Base-by-base conservation (phyloP, 92 coral and sea anemone species). In the Heteractis magnifica region DNA sequence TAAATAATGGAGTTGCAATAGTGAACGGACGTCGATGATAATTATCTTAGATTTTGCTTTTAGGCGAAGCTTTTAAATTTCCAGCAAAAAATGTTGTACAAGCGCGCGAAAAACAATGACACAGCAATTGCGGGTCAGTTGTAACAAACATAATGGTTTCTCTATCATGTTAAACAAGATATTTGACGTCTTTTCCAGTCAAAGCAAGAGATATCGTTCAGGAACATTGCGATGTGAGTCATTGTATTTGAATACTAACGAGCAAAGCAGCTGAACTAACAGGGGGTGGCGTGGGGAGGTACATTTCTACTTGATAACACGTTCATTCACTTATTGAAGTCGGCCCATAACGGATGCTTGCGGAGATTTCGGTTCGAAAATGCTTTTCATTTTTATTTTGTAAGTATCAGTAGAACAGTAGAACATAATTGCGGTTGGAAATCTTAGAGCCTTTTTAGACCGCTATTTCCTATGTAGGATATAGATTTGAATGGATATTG, bases 201-300 rank as follows among this genome's bases (percentile, higher is more conserved):
- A 26, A 68, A 68, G 15, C 49, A 68, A 20, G 49, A 68, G 9
- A 26, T 64, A 18, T 20, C 23, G 16, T 53, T 7, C 0, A 53
- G 12, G 18, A 68, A 20, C 23, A 68, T 6, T 62, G 12, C 7
- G 49, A 3, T 13, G 73, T 68, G 23, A 68, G 23, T 68, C 44
- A 68, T 8, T 68, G 73, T 5, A 68, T 68, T 68, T 23, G 44
- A 68, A 68, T 68, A 18, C 19, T 4, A 50, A 20, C 49, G 65
- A 50, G 84, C n/a, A 18, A 65, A 21, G 65, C 84, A 81, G 84
- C 84, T 81, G 84, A 49, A n/a, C 84, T 49, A 81, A 81, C 84
- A 81, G 62, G 73, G 44, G 26, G 59, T 64, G 73, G 73, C 73
- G 73, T 68, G 16, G 73, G 73, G 73, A 68, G 48, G 49, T 26